Evolutionary conservation across 2,888 invertebrate genomes (phyloP).

Genomic region (Clistopyga incitator): DNA sequence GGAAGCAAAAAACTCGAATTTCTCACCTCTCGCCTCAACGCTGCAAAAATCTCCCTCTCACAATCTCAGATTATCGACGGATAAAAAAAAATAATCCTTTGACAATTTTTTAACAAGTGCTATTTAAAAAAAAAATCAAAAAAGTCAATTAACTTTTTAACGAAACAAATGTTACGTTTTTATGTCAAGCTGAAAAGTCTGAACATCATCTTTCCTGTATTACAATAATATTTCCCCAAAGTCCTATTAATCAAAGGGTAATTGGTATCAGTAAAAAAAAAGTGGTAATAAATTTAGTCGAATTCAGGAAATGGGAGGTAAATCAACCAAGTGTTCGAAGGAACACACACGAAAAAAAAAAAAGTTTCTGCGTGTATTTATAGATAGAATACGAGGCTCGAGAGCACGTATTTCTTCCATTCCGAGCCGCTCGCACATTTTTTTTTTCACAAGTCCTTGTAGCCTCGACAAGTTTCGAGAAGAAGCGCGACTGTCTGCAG

Average conservation of each 20-base stretch:
- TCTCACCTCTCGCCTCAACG: too few species aligned
- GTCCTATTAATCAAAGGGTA: too few species aligned
- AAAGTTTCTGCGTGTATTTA: not conserved
- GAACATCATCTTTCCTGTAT: too few species aligned
- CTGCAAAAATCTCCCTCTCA: not conserved
- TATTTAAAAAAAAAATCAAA: too few species aligned
- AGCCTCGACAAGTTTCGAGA: slow-evolving; percentile 15
- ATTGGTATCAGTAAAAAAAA: not conserved
- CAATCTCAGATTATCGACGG: too few species aligned
- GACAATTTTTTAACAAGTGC: too few species aligned
- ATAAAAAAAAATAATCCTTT: too few species aligned
- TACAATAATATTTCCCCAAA: too few species aligned
- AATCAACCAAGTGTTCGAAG: not conserved
- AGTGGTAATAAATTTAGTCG: not conserved
- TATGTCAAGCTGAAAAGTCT: too few species aligned
- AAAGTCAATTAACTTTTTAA: too few species aligned
- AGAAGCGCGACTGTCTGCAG: not conserved
- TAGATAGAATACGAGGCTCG: not conserved
- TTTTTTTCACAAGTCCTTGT: slow-evolving; percentile 23
- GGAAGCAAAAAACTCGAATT: not conserved
- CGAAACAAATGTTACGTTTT: too few species aligned
- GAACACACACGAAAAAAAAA: not conserved
- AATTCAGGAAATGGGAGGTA: not conserved
- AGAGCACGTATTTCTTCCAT: slow-evolving; percentile 14
- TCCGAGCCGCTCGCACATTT: slow-evolving; percentile 18